Base-by-base conservation (phyloP, 2,797 vertebrate genomes). In the Pipistrellus pipistrellus region DNA sequence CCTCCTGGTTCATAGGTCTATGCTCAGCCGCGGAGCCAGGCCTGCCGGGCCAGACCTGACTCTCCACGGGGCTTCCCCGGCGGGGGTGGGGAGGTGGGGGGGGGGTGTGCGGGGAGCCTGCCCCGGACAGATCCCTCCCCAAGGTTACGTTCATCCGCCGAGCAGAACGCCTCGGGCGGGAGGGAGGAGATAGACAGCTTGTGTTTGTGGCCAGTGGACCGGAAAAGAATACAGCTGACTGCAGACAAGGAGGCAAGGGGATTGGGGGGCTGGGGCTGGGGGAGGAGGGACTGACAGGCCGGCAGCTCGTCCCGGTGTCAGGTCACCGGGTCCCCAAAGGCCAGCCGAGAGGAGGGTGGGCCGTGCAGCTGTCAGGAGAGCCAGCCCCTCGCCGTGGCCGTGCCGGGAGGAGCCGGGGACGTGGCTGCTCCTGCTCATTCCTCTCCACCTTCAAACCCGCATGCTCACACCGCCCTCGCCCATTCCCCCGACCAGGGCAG, bases 181-280 rank as follows among this genome's bases (percentile, higher is more conserved):
- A 41, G 38, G 38, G n/a, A 72, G 25, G 75, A 97, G 69, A 81
- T 14, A 75, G 92, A 85, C 14, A 15, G 95, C 93, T 95, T 92
- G 92, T 97, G 96, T 97, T 96, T 96, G 95, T 78, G 96, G 82
- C 95, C 55, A 0, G 95, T 97, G 95, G 96, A 59, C 81, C 97
- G 83, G 96, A 97, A 89, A 95, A 90, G 90, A 96, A 95, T 91
- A 93, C 92, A 88, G 94, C 97, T 85, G 96, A 96, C 95, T 95
- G 95, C 87, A 97, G 95, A 55, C 41, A 55, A 93, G 87, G 96
- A 94, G 77, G 90, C 69, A 59, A 41, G 73, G 59, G 59, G 64
- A n/a, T n/a, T n/a, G 64, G 30, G 77, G 84, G 89, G 89, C 66
- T 23, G 91, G 87, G 86, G 89, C 66, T 0, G 17, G 89, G 55